Percentiles rank a stretch among this genome's conserved stretches.
Conservation (phyloP, 2,113 vertebrate genomes). For the Osmerus mordax region DNA sequence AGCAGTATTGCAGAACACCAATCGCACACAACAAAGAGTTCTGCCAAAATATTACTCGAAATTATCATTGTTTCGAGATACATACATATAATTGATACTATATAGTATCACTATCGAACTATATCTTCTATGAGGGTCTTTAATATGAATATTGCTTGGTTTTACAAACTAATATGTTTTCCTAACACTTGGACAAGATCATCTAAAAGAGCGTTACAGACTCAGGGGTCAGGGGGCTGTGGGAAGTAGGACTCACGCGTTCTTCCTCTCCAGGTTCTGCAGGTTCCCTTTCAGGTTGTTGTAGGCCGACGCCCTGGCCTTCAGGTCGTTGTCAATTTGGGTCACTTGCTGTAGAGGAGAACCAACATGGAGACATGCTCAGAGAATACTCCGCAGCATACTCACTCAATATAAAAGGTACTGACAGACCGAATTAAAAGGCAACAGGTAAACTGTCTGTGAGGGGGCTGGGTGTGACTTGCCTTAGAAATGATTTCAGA, state of each 20-base stretch:
- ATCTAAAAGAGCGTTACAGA: too few species aligned
- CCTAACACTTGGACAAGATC: neutral
- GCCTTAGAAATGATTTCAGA: slow-evolving; percentile 99
- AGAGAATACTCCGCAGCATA: neutral
- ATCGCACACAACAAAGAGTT: slow-evolving; percentile 5
- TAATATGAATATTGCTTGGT: neutral
- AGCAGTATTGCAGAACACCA: slow-evolving; percentile 23
- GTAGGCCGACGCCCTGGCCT: slow-evolving; percentile 92
- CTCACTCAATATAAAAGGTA: too few species aligned
- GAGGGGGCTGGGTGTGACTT: slow-evolving; percentile 35
- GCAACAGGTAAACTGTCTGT: too few species aligned
- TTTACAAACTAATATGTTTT: neutral
- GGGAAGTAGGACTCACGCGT: slow-evolving; percentile 80
- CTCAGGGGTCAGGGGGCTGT: neutral
- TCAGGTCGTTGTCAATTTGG: slow-evolving; percentile 97
- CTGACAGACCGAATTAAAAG: too few species aligned
- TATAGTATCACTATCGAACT: too few species aligned
- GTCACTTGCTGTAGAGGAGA: slow-evolving; percentile 84
- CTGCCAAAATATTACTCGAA: neutral
- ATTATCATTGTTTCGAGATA: too few species aligned
- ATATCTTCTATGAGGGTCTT: neutral
- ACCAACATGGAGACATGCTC: slow-evolving; percentile 17
- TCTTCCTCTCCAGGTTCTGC: slow-evolving; percentile 97
- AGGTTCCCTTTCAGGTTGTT: slow-evolving; percentile 98
- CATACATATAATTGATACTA: too few species aligned